Conservation (phyloP, 2,797 vertebrate genomes). For the Lacerta bilineata region DNA sequence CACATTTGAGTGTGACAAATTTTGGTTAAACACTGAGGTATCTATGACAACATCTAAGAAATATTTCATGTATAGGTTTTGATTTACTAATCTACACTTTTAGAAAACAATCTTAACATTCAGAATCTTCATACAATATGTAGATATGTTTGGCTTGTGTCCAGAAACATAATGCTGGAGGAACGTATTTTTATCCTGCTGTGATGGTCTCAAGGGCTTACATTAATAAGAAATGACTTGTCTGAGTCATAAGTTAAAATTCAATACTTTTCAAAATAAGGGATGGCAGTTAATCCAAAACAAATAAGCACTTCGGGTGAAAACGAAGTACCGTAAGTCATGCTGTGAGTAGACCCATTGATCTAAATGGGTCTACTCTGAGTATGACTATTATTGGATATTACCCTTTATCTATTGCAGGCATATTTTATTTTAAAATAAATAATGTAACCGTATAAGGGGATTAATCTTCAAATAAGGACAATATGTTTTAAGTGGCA, state of each 20-base stretch:
- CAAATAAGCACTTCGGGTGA: background rate
- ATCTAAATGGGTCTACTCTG: too few species aligned
- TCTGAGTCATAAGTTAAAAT: background rate
- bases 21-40: background rate
- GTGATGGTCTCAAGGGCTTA: conserved; percentile 6
- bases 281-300: background rate
- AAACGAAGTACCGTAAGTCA: too few species aligned
- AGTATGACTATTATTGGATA: too few species aligned
- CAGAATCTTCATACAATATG: conserved; percentile 28
- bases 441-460: background rate
- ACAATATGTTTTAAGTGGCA: background rate
- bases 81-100: background rate
- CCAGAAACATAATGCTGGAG: conserved; percentile 9
- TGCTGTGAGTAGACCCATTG: too few species aligned
- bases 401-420: background rate
- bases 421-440: conserved; percentile 28
- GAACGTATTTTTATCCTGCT: conserved; percentile 19
- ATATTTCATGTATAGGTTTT: background rate
- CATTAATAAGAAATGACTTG: conserved; percentile 32
- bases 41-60: conserved; percentile 7
- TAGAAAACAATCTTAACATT: conserved; percentile 3
- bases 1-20: background rate
- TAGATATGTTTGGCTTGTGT: conserved; percentile 13
- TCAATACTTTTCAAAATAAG: conserved; percentile 5
- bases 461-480: background rate